Evolutionary conservation across 2,888 invertebrate species (phyloP), one percentile per base, ranked within the genome.

Genomic region (Nineta flava): DNA sequence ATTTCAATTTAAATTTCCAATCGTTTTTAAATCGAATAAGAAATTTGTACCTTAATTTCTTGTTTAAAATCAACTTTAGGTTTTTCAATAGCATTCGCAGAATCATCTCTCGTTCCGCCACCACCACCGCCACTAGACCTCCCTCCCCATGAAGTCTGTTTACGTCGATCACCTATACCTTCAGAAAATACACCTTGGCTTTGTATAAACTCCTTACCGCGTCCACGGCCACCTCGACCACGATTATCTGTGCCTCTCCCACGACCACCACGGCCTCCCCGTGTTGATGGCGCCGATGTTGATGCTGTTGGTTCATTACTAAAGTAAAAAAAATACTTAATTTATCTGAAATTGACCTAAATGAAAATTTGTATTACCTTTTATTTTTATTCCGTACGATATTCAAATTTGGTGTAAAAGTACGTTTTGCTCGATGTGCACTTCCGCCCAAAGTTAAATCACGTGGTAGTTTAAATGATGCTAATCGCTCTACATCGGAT

Each of bases 371-470:
- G 10, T 6, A 54, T 61, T 59, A 71, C 73, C 66, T 65, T 59
- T 71, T 72, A 56, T 71, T 76, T 61, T 76, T 78, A 60, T 76
- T 77, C 48, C 78, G 70, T 48, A 74, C 65, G 1, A 73, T 77
- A 59, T 77, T 77, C 47, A 78, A 63, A 59, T 78, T 78, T 5
- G 78, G 78, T 2, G 69, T 67, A 55, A 76, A 78, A 1, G 76
- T 70, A 61, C 77, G 77, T 61, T 76, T 77, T 54, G 65, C 70
- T 17, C 46, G 46, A 17, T 21, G 43, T 61, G 60, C 50, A 65
- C 31, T 12, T 9, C 64, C 75, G 12, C 77, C 76, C 3, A 78
- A 62, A 0, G 75, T 73, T 13, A 77, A 63, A 55, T 78, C 77
- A 50, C 77, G 65, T 0, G 76, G 74, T 13, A 73, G 67, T 51